Evolutionary conservation across 2,113 vertebrate species (phyloP).

Genomic region (Prunella fulvescens): DNA sequence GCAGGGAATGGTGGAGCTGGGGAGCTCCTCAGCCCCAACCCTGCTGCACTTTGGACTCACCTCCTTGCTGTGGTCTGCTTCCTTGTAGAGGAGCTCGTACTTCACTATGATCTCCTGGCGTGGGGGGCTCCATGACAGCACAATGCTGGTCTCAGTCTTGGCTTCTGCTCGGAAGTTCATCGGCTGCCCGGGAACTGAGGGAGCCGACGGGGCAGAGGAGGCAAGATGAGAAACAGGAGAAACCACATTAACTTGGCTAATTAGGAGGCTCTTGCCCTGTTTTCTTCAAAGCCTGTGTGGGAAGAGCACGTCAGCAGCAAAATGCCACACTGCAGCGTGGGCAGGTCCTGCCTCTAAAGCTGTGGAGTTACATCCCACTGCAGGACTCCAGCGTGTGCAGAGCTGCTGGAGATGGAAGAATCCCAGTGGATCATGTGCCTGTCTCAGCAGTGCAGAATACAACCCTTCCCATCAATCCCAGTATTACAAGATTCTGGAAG

Average conservation of each 20-base stretch:
- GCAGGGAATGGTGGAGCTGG: rapidly evolving
- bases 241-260: not conserved
- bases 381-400: not conserved
- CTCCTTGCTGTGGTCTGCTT: constrained; percentile 80
- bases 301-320: not conserved
- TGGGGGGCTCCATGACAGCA: constrained; percentile 90
- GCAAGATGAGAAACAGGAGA: not conserved
- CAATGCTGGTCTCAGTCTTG: constrained; percentile 89
- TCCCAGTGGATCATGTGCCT: not conserved
- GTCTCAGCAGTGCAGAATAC: not conserved
- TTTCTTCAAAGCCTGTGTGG: not conserved
- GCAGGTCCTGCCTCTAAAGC: not conserved
- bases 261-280: not conserved
- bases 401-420: not conserved
- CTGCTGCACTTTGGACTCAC: constrained; percentile 48
- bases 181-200: constrained; percentile 91
- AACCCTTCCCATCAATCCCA: not conserved
- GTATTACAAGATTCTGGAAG: not conserved
- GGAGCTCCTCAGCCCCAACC: not conserved
- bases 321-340: not conserved
- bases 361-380: not conserved
- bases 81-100: constrained; percentile 88
- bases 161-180: constrained; percentile 92
- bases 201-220: not conserved
- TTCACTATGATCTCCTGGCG: constrained; percentile 90